A percentile compares a stretch with the other conserved stretches of the same genome.
phyloP scores from a whole-genome alignment of 2,797 vertebrate genomes.

The Picus viridis region DNA sequence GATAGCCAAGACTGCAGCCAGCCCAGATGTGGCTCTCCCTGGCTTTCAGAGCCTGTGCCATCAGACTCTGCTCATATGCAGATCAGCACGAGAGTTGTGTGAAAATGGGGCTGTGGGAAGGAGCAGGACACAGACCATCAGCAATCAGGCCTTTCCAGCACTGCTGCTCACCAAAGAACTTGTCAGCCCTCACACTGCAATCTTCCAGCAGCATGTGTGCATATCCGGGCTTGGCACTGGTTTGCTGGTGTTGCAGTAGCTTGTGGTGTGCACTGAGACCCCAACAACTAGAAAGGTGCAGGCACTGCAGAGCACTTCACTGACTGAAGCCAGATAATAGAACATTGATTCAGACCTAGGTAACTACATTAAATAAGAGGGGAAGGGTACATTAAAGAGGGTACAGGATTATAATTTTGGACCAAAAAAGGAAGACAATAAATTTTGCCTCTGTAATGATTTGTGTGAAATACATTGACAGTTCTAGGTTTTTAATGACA shows the following conservation, averaged over 20 bases:
- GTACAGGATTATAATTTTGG: neutral
- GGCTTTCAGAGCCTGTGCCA: neutral
- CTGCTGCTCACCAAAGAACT: neutral
- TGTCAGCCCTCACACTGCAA: neutral
- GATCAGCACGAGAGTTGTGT: rapidly evolving
- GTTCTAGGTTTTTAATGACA: neutral
- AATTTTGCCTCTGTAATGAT: neutral
- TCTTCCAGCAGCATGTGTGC: neutral
- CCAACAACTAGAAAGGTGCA: neutral
- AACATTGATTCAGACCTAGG: constrained; percentile 43
- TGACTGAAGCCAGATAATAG: constrained; percentile 34
- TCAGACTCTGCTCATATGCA: rapidly evolving
- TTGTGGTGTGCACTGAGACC: neutral
- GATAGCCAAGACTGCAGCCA: rapidly evolving
- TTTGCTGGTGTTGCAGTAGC: neutral
- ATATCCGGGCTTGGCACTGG: neutral
- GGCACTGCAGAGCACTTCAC: neutral
- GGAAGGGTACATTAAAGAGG: neutral
- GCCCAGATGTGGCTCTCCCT: neutral
- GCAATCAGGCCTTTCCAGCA: neutral
- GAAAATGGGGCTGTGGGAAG: neutral
- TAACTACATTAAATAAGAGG: constrained; percentile 5
- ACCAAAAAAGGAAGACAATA: neutral
- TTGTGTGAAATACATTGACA: neutral
- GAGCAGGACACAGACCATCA: neutral